phyloP scores from a whole-genome alignment of 1,140 invertebrate species.

The Drosophila kohkoa region DNA sequence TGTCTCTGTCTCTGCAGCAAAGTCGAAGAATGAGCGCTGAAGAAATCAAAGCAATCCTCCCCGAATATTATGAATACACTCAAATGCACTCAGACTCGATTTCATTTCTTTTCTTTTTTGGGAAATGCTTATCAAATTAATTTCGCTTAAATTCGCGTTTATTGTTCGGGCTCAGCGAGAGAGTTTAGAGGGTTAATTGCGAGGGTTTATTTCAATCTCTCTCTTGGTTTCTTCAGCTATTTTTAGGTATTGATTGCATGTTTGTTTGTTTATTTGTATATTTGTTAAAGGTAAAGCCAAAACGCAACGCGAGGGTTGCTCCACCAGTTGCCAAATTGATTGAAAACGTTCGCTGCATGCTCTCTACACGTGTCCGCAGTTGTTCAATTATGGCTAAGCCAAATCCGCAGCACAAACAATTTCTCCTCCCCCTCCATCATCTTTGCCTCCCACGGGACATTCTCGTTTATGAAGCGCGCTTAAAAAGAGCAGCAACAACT shows the following conservation, averaged over 20 bases:
- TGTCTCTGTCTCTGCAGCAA: background rate
- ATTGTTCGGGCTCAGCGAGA: constrained; percentile 60
- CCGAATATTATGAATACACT: background rate
- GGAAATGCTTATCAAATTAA: constrained; percentile 83
- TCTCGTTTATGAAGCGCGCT: constrained; percentile 8
- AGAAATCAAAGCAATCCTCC: constrained; percentile 8
- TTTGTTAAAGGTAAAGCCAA: constrained; percentile 52
- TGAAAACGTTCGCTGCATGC: constrained; percentile 38
- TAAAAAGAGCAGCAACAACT: constrained; percentile 58
- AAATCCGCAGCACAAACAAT: constrained; percentile 76
- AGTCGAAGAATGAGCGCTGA: background rate
- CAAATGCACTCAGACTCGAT: too few relatives aligned
- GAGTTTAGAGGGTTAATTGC: constrained; percentile 75
- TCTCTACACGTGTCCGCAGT: constrained; percentile 76
- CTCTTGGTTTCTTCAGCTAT: background rate
- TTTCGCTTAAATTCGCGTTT: constrained; percentile 79
- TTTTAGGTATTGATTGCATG: constrained; percentile 56
- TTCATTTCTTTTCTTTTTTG: constrained; percentile 24
- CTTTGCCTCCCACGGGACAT: background rate
- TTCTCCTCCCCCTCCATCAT: background rate
- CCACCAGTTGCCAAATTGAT: constrained; percentile 55
- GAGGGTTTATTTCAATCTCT: constrained; percentile 53
- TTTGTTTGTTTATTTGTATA: constrained; percentile 49
- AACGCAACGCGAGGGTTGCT: constrained; percentile 54
- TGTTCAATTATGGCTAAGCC: constrained; percentile 82